Evolutionary conservation across 2,888 invertebrate genomes (phyloP), one percentile per base, ranked within the genome.

Genomic region (Nomada fabriciana): DNA sequence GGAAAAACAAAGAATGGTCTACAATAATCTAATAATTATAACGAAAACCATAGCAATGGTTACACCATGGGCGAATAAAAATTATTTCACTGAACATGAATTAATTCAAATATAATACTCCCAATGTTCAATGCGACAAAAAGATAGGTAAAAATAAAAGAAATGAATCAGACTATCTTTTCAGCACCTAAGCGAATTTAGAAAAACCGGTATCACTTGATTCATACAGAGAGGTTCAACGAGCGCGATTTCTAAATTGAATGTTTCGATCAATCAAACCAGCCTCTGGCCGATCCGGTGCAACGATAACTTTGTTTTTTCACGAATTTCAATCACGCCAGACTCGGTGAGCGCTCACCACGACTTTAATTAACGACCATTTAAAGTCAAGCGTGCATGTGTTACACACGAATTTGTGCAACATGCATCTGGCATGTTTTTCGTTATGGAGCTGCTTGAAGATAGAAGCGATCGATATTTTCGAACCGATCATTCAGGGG

Each of bases 201-300:
- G 20, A 23, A 61, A 67, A 70, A 63, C 69, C 55, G 53, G 47
- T 13, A 15, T 84, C 70, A 71, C 59, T 23, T 70, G 64, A 57
- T 76, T 76, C 79, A 82, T 70, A 67, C 50, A 36, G 63, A 47
- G 61, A 42, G 53, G 42, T n/a, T 72, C 79, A 85, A 81, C 81
- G 68, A 73, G 68, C 59, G 61, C 71, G 80, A 81, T 86, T 83
- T 79, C 79, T 75, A 70, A 81, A 77, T 85, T 71, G 77, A 68
- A 69, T 71, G 75, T 47, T 47, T 47, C 47, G 13, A 47, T 47
- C 47, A 3, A 47, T 47, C 47, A 78, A 73, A 78, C 36, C 5
- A 23, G 1, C 5, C 47, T 23, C 10, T 15, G 52, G 23, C 5
- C 52, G n/a, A 52, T 18, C 20, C 42, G 55, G 1, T 47, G 60